Evolutionary conservation across 1,140 invertebrate genomes (phyloP), one percentile per base, ranked within the genome.

Genomic region (Phthorimaea operculella): DNA sequence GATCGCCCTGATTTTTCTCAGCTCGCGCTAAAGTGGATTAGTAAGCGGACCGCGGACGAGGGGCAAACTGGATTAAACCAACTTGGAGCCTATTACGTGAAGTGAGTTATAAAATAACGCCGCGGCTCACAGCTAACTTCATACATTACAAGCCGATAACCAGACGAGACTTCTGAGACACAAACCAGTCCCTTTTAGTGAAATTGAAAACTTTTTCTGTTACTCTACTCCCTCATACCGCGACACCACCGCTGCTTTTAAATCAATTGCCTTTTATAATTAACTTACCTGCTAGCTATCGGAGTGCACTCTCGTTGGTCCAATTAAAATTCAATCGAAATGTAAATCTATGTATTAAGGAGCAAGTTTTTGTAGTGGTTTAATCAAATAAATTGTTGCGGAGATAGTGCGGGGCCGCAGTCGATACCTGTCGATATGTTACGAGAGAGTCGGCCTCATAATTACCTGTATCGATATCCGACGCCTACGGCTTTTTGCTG

Each of bases 191-290:
- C 85, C 85, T 86, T 87, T 87, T 87, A 87, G 84, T 84, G 74
- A 83, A 86, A 87, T 87, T 87, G 84, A 87, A 85, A 87, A 87
- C 76, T 87, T 87, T 86, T 85, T 85, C 78, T 85, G 76, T 84
- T 76, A 82, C 76, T 80, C 82, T 78, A 79, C 77, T 70, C 71
- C 70, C 73, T 28, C 21, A 28, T 28, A 55, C 74, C 70, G 66
- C 78, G 76, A 76, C 75, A 78, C 76, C 21, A 28, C 76, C 69
- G 68, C 72, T 78, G 75, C 74, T 77, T 80, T 83, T 82, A 82
- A 82, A 85, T 83, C 80, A 85, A 83, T 85, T 83, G 79, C 74
- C 74, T 81, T 83, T 83, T 80, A 80, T 85, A 85, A 85, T 85
- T 83, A 85, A 79, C 79, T 84, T 80, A 77, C 68, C 69, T 69